Conservation (phyloP, 2,888 invertebrate species). For the Drosophila atroscutellata region DNA sequence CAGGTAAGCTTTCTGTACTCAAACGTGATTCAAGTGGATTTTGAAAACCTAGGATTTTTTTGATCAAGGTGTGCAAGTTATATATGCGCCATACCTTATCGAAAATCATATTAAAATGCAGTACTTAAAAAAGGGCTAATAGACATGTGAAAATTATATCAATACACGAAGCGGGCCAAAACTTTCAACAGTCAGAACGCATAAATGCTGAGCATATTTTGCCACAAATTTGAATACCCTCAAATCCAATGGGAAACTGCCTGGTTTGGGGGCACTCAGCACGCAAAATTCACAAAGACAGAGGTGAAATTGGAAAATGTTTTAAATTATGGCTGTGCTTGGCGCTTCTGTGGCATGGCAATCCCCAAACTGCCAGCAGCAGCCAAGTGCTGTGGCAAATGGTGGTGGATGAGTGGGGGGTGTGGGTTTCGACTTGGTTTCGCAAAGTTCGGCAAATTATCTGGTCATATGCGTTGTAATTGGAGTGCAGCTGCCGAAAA, state of each 20-base stretch:
- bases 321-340: slow-evolving; percentile 68
- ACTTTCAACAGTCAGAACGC: neutral
- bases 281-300: slow-evolving; percentile 21
- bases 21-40: neutral
- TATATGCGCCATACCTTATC: too few species aligned
- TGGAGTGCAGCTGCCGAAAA: slow-evolving; percentile 36
- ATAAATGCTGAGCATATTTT: neutral
- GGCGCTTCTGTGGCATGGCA: slow-evolving; percentile 23
- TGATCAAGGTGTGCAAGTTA: neutral
- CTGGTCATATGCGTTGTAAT: slow-evolving; percentile 51
- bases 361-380: slow-evolving; percentile 45
- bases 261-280: slow-evolving; percentile 17
- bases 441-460: slow-evolving; percentile 44
- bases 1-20: neutral
- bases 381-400: neutral
- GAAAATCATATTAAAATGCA: too few species aligned
- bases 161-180: too few species aligned
- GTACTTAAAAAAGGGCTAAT: too few species aligned
- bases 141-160: too few species aligned
- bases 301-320: slow-evolving; percentile 58
- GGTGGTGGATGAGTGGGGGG: neutral
- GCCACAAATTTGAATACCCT: neutral
- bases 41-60: neutral
- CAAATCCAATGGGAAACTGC: slow-evolving; percentile 1
- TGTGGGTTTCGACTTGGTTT: neutral